phyloP scores from a whole-genome alignment of 2,888 invertebrate species.

The Callimorpha dominula region DNA sequence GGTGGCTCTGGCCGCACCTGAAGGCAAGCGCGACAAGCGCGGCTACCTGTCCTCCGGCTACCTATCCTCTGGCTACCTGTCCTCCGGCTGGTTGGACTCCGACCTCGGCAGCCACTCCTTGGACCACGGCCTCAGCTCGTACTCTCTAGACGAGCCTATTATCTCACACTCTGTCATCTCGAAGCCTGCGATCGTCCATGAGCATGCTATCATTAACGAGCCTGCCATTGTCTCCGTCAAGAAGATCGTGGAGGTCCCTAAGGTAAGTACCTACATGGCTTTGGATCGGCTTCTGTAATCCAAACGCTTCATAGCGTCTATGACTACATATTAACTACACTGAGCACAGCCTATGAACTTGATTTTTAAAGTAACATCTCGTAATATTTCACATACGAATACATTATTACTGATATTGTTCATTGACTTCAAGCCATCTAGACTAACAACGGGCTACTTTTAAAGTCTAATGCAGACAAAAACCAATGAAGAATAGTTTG shows the following conservation, averaged over 20 bases:
- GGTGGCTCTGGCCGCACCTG: constrained; percentile 53
- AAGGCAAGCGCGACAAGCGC: constrained; percentile 61
- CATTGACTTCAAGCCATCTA: background rate
- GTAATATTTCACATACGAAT: background rate
- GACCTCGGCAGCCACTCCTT: constrained; percentile 26
- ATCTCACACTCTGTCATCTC: constrained; percentile 30
- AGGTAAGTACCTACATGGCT: constrained; percentile 48
- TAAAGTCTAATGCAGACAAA: background rate
- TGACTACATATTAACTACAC: background rate
- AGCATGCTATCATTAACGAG: constrained; percentile 50
- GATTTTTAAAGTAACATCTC: background rate
- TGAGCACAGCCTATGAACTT: background rate
- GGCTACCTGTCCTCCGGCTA: constrained; percentile 45
- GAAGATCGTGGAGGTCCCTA: constrained; percentile 66
- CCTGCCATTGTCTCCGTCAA: constrained; percentile 56
- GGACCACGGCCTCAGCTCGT: constrained; percentile 15
- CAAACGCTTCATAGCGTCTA: background rate
- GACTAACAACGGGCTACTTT: background rate
- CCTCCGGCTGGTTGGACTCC: constrained; percentile 32
- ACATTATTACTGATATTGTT: background rate
- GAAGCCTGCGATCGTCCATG: constrained; percentile 42
- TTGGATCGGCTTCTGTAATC: background rate
- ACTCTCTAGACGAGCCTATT: constrained; percentile 28
- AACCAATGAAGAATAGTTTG: background rate
- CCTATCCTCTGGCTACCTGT: constrained; percentile 8